Conservation (phyloP, 2,888 invertebrate genomes). For the Caprella mutica region DNA sequence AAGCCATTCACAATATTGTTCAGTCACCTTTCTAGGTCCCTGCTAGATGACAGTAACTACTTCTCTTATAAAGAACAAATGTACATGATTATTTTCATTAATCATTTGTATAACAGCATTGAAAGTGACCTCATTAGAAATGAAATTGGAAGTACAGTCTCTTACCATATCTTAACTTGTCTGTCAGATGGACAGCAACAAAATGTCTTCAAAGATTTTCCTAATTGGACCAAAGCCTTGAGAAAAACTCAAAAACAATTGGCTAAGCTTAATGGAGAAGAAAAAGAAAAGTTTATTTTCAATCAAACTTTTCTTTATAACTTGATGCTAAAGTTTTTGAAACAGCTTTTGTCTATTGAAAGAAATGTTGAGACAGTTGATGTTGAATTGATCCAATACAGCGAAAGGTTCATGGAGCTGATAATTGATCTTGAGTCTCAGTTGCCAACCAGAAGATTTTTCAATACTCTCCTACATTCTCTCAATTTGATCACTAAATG, state of each 20-base stretch:
- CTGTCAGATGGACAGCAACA: conserved; percentile 47
- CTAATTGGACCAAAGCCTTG: conserved; percentile 79
- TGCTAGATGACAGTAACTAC: conserved; percentile 49
- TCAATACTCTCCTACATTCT: conserved; percentile 91
- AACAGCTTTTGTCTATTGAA: conserved; percentile 59
- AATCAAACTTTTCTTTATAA: conserved; percentile 74
- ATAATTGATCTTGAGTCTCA: conserved; percentile 92
- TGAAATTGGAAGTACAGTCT: conserved; percentile 31
- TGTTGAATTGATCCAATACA: conserved; percentile 56
- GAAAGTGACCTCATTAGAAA: conserved; percentile 78
- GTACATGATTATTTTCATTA: conserved; percentile 75
- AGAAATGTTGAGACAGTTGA: conserved; percentile 42
- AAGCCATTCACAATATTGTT: conserved; percentile 71
- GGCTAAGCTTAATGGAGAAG: conserved; percentile 35
- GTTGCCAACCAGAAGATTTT: conserved; percentile 87
- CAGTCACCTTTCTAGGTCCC: conserved; percentile 62
- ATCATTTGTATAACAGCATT: conserved; percentile 95
- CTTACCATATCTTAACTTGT: conserved; percentile 30
- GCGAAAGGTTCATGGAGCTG: conserved; percentile 89
- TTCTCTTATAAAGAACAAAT: conserved; percentile 58
- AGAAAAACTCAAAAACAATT: conserved; percentile 57
- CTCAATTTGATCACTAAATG: conserved; percentile 84
- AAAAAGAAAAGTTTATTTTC: conserved; percentile 49
- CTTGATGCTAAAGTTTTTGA: conserved; percentile 77
- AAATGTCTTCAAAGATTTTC: conserved; percentile 74